Evolutionary conservation across 2,888 invertebrate genomes (phyloP).

Genomic region (Leptarthrus brevirostris): DNA sequence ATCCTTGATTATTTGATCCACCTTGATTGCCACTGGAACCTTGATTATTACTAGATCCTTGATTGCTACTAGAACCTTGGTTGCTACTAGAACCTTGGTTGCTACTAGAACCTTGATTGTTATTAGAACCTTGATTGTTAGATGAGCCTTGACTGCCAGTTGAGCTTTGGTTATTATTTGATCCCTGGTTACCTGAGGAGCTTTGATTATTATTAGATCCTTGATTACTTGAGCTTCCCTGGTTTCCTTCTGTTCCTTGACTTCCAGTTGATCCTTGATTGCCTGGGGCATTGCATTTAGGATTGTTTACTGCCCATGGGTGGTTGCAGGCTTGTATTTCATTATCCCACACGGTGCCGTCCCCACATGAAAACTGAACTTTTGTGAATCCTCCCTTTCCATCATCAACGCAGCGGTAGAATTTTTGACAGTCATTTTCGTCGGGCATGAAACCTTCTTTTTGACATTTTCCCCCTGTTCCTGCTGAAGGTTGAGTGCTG

Average conservation of each 20-base stretch:
- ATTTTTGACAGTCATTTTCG: constrained; percentile 76
- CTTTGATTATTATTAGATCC: constrained; percentile 47
- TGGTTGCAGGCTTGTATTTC: constrained; percentile 78
- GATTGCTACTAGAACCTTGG: constrained; percentile 52
- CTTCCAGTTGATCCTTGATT: constrained; percentile 6
- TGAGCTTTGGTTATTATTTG: constrained; percentile 50
- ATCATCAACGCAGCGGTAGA: constrained; percentile 79
- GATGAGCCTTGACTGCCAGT: constrained; percentile 32
- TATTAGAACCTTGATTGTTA: constrained; percentile 2
- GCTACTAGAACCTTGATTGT: constrained; percentile 10
- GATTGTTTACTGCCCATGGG: constrained; percentile 68
- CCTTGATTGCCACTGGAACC: constrained; percentile 48
- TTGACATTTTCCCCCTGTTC: constrained; percentile 67
- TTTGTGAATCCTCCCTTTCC: constrained; percentile 72
- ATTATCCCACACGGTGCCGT: constrained; percentile 83
- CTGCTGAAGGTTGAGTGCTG: constrained; percentile 49
- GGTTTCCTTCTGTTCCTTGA: not conserved
- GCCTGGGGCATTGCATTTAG: constrained; percentile 55
- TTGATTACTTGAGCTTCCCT: constrained; percentile 20
- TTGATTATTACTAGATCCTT: constrained; percentile 49
- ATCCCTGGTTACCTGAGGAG: constrained; percentile 48
- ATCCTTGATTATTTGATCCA: constrained; percentile 50
- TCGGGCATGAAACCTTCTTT: constrained; percentile 79
- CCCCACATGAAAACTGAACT: constrained; percentile 79
- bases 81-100: constrained; percentile 40